A percentile compares a stretch with the other conserved stretches of the same genome.
Evolutionary conservation across 1,140 invertebrate species (phyloP).

Genomic region (Philopotamus ludificatus): DNA sequence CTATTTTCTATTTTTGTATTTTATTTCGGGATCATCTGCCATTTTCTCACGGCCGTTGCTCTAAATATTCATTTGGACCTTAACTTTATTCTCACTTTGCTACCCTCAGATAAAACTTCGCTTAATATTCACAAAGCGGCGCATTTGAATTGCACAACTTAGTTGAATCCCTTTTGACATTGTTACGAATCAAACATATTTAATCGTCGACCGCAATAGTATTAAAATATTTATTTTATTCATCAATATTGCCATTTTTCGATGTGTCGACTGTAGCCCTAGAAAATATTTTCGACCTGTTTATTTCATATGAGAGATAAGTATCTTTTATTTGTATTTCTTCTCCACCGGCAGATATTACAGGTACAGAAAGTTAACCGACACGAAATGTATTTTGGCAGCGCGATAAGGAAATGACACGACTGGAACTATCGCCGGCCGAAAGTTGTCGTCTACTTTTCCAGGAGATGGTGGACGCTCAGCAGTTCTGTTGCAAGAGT

Average conservation of each 20-base stretch:
- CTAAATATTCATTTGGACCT: conserved; percentile 39
- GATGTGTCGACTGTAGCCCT: background rate
- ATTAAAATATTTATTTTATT: no score
- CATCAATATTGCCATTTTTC: no score
- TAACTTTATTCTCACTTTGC: conserved; percentile 1
- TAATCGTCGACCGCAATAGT: no score
- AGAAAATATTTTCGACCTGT: conserved; percentile 34
- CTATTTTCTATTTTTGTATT: no score
- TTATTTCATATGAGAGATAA: conserved; percentile 38
- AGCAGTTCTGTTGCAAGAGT: background rate
- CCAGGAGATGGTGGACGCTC: background rate
- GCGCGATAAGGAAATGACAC: conserved; percentile 40
- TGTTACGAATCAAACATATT: no score
- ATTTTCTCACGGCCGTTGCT: conserved; percentile 31
- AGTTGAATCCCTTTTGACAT: no score
- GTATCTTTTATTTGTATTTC: conserved; percentile 40
- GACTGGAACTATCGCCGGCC: conserved; percentile 30
- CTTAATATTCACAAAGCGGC: conserved; percentile 36
- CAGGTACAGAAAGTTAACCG: conserved; percentile 38
- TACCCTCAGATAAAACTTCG: conserved; percentile 18
- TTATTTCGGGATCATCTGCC: conserved; percentile 33
- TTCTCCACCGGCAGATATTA: conserved; percentile 13
- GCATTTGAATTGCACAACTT: conserved; percentile 42
- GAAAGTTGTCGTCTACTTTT: no score
- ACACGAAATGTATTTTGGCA: conserved; percentile 41